Percentiles rank a stretch among this genome's conserved stretches.
These are phyloP conservation scores for Anthophora plumipes DNA, from an alignment of 2,888 invertebrate species.

Conservation along the genomic window DNA sequence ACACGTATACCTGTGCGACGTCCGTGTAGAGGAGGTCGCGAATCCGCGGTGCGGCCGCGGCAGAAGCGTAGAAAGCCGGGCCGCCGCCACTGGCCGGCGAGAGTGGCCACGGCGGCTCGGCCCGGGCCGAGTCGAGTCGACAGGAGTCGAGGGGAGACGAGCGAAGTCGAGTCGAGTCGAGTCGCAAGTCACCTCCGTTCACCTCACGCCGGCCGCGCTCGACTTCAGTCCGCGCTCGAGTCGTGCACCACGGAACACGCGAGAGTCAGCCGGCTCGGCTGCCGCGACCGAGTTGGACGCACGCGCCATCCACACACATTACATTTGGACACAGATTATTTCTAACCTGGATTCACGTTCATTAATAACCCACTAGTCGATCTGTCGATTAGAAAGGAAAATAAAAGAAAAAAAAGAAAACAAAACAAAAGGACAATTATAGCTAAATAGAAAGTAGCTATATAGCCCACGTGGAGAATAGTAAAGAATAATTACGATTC, in stretches of 20 bases:
- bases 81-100: slow-evolving; percentile 66
- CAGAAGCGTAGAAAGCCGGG: slow-evolving; percentile 37
- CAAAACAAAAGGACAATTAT: too few relatives aligned
- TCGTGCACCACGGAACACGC: slow-evolving; percentile 78
- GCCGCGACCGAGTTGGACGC: slow-evolving; percentile 64
- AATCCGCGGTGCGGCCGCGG: slow-evolving; percentile 43
- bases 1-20: slow-evolving; percentile 33
- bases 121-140: slow-evolving; percentile 53
- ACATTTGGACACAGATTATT: not conserved
- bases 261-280: slow-evolving; percentile 67
- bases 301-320: slow-evolving; percentile 37
- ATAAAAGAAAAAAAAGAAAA: not conserved
- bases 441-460: not conserved
- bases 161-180: slow-evolving; percentile 58
- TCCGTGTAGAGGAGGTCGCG: slow-evolving; percentile 49
- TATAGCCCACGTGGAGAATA: not conserved
- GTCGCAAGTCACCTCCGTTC: slow-evolving; percentile 83
- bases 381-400: too few relatives aligned
- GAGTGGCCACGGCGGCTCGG: slow-evolving; percentile 55
- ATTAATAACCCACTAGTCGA: not conserved
- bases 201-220: slow-evolving; percentile 75
- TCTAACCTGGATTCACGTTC: slow-evolving; percentile 16
- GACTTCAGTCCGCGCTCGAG: slow-evolving; percentile 78
- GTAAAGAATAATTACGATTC: too few relatives aligned
- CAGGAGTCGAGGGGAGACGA: slow-evolving; percentile 42